Base-by-base conservation (phyloP, 2,113 vertebrate species). In the Siphamia tubifer region DNA sequence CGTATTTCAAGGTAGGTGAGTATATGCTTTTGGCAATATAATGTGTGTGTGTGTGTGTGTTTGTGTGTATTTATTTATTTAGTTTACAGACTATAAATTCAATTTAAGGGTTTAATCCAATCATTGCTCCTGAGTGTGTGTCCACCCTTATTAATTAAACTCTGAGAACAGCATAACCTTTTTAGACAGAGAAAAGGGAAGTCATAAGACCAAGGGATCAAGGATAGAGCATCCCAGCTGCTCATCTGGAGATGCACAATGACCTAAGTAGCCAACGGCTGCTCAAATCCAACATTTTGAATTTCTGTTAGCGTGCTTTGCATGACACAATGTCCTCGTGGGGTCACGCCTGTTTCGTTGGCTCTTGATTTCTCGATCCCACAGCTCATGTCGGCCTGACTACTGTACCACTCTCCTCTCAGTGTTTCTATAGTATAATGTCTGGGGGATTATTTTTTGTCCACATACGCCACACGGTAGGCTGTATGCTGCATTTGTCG, bases 401-500 rank as follows among this genome's bases (percentile, higher is more conserved):
- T 52, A 43, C 51, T 52, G 15, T 13, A 17, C 40, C 12, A 2
- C 30, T 38, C 74, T 60, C 52, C 65, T 65, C 75, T 79, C 71
- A 72, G 69, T 64, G 40, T 73, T 83, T 81, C 55, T 60, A 21
- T 19, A 19, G 9, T 23, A 31, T 62, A 21, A 56, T 30, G 20
- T 79, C 44, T 36, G 8, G 53, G 49, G 76, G 39, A 77, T 74
- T 70, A 35, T 79, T 65, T 66, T 77, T 35, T 67, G 69, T 76
- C 68, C 44, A 48, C 45, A 23, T 17, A 35, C 55, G 55, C 32
- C 31, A 42, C 39, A 35, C 39, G 32, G 69, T 55, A 19, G 21
- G 52, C 49, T 81, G 56, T 17, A 49, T 61, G 64, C 49, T 54
- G 40, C 81, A 78, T 79, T 80, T 79, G 48, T 76, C 80, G 34